Evolutionary conservation across 1,140 invertebrate genomes (phyloP).

Genomic region (Drosophila pallidifrons): DNA sequence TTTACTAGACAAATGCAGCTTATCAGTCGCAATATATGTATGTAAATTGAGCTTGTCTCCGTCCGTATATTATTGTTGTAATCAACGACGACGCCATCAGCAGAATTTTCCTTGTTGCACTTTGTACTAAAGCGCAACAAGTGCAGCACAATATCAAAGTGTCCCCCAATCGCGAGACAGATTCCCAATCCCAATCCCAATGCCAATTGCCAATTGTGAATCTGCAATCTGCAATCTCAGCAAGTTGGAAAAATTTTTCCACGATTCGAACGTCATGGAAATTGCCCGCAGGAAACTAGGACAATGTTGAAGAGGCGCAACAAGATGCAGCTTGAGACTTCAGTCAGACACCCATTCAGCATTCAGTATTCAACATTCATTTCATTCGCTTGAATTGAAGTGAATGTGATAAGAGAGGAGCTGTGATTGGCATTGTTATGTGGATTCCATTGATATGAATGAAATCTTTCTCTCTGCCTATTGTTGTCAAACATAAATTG

Average conservation of each 20-base stretch:
- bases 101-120: slow-evolving; percentile 40
- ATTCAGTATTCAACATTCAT: slow-evolving; percentile 5
- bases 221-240: slow-evolving; percentile 6
- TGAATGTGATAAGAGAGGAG: slow-evolving; percentile 38
- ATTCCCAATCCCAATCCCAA: slow-evolving; percentile 1
- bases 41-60: no score
- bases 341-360: slow-evolving; percentile 2
- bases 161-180: not conserved
- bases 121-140: slow-evolving; percentile 63
- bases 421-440: slow-evolving; percentile 14
- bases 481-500: slow-evolving; percentile 9
- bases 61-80: slow-evolving; percentile 7
- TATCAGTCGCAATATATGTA: slow-evolving; percentile 8
- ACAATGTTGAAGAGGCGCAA: slow-evolving; percentile 43
- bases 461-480: not conserved
- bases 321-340: slow-evolving; percentile 7
- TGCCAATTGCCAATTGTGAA: not conserved
- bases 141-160: slow-evolving; percentile 25
- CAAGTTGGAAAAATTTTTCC: slow-evolving; percentile 38
- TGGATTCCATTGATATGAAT: slow-evolving; percentile 34
- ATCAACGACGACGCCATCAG: no score
- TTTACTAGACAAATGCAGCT: not conserved
- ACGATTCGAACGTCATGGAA: slow-evolving; percentile 55
- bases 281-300: slow-evolving; percentile 53
- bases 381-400: slow-evolving; percentile 5